Percentiles rank a stretch among this genome's conserved stretches.
phyloP scores from a whole-genome alignment of 2,113 vertebrate genomes.

The Odontophorus gujanensis region DNA sequence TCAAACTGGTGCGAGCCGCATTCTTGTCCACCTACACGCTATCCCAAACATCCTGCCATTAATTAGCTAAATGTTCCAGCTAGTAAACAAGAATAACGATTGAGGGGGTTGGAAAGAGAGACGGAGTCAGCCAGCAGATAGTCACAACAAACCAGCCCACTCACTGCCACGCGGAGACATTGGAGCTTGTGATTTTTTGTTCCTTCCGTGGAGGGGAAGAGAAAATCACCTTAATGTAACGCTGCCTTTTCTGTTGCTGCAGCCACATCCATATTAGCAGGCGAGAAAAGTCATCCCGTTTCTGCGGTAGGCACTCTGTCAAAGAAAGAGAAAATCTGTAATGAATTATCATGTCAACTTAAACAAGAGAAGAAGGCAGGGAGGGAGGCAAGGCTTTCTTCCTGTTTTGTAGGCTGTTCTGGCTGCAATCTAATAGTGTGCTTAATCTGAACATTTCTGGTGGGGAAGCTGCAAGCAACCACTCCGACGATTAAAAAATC shows the following conservation, averaged over 20 bases:
- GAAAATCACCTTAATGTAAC: constrained; percentile 73
- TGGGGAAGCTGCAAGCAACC: constrained; percentile 63
- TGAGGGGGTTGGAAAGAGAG: constrained; percentile 77
- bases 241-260: constrained; percentile 59
- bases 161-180: constrained; percentile 38
- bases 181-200: constrained; percentile 48
- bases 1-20: constrained; percentile 72
- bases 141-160: constrained; percentile 77
- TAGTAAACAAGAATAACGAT: constrained; percentile 78
- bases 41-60: constrained; percentile 84
- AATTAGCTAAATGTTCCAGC: constrained; percentile 78
- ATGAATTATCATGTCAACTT: constrained; percentile 79
- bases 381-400: constrained; percentile 70
- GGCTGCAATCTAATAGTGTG: constrained; percentile 62
- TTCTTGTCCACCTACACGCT: constrained; percentile 82
- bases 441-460: constrained; percentile 76
- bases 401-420: constrained; percentile 70
- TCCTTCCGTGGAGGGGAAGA: constrained; percentile 31
- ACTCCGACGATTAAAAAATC: constrained; percentile 75
- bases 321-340: constrained; percentile 79
- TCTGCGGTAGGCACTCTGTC: constrained; percentile 87
- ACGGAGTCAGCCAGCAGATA: constrained; percentile 71
- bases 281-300: constrained; percentile 91
- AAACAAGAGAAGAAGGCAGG: constrained; percentile 65
- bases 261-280: constrained; percentile 83